Evolutionary conservation across 2,888 invertebrate genomes (phyloP).

Genomic region (Orthosia gracilis): DNA sequence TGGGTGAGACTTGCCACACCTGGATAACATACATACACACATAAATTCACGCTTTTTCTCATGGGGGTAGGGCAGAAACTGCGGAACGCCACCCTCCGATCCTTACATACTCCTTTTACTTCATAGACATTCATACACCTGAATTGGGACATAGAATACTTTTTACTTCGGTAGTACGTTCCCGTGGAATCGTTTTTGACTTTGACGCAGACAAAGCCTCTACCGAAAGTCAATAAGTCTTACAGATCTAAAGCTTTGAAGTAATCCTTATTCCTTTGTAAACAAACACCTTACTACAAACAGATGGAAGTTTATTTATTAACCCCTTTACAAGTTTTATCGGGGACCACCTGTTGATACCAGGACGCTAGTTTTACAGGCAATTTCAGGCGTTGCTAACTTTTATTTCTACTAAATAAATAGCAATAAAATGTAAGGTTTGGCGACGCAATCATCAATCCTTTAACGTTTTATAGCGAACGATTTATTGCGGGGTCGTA

Average conservation of each 20-base stretch:
- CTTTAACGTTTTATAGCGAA: constrained; percentile 51
- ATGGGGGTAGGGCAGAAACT: too few relatives aligned
- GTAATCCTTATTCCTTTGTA: neutral
- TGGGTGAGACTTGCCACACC: too few relatives aligned
- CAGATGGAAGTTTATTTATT: neutral
- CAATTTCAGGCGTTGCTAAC: constrained; percentile 43
- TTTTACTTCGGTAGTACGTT: too few relatives aligned
- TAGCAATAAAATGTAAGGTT: constrained; percentile 36
- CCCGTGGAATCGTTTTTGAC: too few relatives aligned
- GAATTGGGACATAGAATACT: too few relatives aligned
- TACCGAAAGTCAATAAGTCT: neutral
- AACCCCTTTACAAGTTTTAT: neutral
- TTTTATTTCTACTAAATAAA: constrained; percentile 49
- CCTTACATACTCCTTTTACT: too few relatives aligned
- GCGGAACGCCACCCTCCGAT: too few relatives aligned
- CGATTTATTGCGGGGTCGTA: constrained; percentile 47
- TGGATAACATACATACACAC: too few relatives aligned
- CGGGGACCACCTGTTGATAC: constrained; percentile 6
- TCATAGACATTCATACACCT: too few relatives aligned
- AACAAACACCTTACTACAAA: neutral
- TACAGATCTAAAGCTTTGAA: neutral
- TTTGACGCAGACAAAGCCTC: too few relatives aligned
- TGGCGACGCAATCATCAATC: constrained; percentile 42
- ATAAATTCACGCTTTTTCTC: too few relatives aligned
- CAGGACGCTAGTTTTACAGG: constrained; percentile 15